Conservation (phyloP, 2,113 vertebrate species). For the Microtus montanus region DNA sequence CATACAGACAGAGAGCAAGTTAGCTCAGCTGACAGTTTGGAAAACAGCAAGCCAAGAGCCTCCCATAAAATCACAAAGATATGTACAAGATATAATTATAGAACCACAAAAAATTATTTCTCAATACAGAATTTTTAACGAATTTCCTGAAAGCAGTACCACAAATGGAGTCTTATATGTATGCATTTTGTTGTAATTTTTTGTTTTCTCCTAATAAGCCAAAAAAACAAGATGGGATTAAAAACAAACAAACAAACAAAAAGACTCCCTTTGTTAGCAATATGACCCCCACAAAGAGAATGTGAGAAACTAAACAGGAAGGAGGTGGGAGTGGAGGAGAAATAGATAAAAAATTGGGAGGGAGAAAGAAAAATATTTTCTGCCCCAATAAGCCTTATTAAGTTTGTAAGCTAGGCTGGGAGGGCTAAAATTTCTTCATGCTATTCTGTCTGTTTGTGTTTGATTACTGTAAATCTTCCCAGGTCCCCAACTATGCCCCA, state of each 20-base stretch:
- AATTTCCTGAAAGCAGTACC: slow-evolving; percentile 37
- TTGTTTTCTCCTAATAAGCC: slow-evolving; percentile 40
- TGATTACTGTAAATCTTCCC: slow-evolving; percentile 85
- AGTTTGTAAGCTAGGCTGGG: slow-evolving; percentile 79
- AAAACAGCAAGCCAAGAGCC: slow-evolving; percentile 30
- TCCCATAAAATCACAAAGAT: slow-evolving; percentile 41
- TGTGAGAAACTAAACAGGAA: slow-evolving; percentile 61
- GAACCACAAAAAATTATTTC: background rate
- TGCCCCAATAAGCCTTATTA: slow-evolving; percentile 86
- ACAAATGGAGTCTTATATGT: slow-evolving; percentile 41
- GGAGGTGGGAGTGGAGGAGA: slow-evolving; percentile 48
- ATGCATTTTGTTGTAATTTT: slow-evolving; percentile 23
- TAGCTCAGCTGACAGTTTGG: background rate
- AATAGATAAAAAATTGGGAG: slow-evolving; percentile 40
- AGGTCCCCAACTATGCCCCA: slow-evolving; percentile 76
- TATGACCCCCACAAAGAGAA: slow-evolving; percentile 40
- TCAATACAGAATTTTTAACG: slow-evolving; percentile 56
- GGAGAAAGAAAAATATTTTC: slow-evolving; percentile 82
- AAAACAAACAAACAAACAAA: background rate
- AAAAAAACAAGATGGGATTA: slow-evolving; percentile 30
- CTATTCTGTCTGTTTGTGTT: slow-evolving; percentile 85
- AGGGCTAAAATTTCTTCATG: slow-evolving; percentile 87
- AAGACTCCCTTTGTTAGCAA: slow-evolving; percentile 44
- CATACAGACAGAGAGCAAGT: background rate
- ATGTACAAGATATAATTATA: slow-evolving; percentile 45